Evolutionary conservation across 2,113 vertebrate genomes (phyloP).

Genomic region (Oreotrochilus melanogaster): DNA sequence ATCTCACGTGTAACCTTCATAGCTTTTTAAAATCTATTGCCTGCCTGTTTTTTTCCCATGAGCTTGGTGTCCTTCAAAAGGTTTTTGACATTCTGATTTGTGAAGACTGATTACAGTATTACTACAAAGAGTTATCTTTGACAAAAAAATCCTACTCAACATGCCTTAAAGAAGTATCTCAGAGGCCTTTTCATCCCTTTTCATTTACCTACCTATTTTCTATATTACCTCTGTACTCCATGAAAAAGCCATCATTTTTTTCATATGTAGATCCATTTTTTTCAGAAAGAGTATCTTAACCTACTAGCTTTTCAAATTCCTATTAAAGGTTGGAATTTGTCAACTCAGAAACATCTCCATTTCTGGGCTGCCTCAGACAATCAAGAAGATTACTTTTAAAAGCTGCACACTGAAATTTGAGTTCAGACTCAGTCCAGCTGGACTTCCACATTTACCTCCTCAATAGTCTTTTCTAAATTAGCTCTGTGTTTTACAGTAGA

Average conservation of each 20-base stretch:
- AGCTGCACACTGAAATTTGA: background rate
- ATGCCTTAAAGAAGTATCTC: background rate
- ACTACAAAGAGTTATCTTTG: background rate
- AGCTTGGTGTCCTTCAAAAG: background rate
- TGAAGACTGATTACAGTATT: background rate
- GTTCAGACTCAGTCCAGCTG: background rate
- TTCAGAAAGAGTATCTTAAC: background rate
- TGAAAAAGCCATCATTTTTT: background rate
- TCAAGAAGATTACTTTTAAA: background rate
- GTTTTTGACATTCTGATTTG: background rate
- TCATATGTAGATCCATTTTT: background rate
- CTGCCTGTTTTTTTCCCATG: background rate
- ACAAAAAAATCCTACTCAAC: background rate
- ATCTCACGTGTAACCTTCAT: background rate
- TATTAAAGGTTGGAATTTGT: background rate
- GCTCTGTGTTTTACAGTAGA: background rate
- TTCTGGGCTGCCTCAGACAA: background rate
- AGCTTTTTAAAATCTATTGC: background rate
- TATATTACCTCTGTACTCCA: background rate
- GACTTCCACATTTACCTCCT: background rate
- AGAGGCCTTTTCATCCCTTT: background rate
- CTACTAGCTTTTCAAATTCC: background rate
- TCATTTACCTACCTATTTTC: background rate
- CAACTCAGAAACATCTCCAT: accelerated
- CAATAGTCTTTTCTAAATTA: background rate